Evolutionary conservation across 1,140 invertebrate genomes (phyloP), one percentile per base, ranked within the genome.

Genomic region (Nasonia longicornis): DNA sequence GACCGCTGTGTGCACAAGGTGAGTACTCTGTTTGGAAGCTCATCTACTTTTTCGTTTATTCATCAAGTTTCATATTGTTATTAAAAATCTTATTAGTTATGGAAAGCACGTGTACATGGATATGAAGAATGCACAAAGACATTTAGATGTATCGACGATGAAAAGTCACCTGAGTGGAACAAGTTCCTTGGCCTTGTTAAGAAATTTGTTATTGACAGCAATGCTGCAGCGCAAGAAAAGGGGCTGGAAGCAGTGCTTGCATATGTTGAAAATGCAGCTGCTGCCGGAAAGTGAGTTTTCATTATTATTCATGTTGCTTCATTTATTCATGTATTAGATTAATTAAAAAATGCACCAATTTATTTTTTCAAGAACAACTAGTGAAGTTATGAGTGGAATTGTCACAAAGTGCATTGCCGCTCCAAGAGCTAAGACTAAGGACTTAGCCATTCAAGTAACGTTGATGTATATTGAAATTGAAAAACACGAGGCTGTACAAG

Each of bases 391-490:
- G 92, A 92, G 92, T 69, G 97, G 96, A 22, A 94, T 99, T 82
- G 95, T 99, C 0, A 92, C 94, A 63, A 99, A 99, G 92, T 98
- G 97, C 89, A 94, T 99, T 79, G 96, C 96, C 66, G 96, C 97
- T 1, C 95, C 96, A 16, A 97, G 95, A 91, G 93, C 95, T 1
- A 98, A 97, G 90, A 98, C 97, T 3, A 98, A 96, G 90, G 97
- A 99, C 82, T 91, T 98, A 20, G 96, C 96, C 10, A 91, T 95
- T 64, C 97, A 98, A 89, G 94, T 99, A 78, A 94, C 95, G 2
- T 91, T 99, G 69, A 97, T 98, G 96, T 98, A 96, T 87, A 94
- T 99, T 85, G 98, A 99, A 92, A 97, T 98, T 85, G 98, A 99
- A 87, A 98, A 98, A 89, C 95, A 97, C 83, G 98, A 99, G 85